phyloP scores from a whole-genome alignment of 2,113 vertebrate species.

The Epinephelus cyanopodus region DNA sequence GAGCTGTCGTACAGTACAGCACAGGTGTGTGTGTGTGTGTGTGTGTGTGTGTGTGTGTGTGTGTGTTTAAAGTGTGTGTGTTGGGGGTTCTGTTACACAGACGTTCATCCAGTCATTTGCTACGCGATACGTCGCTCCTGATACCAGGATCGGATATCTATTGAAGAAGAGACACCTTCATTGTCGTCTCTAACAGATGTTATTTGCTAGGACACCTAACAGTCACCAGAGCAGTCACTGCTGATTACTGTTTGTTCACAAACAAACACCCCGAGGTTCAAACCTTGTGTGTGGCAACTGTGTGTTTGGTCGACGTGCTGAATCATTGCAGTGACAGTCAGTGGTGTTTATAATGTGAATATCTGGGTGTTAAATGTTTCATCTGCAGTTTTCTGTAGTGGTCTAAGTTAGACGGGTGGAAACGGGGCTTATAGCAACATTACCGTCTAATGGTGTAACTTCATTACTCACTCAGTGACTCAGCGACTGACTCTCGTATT shows the following conservation, averaged over 20 bases:
- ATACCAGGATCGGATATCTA: slow-evolving; percentile 48
- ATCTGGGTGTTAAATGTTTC: too few relatives aligned
- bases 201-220: slow-evolving; percentile 37
- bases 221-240: not conserved
- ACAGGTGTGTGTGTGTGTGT: not conserved
- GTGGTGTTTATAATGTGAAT: too few relatives aligned
- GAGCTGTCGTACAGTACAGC: not conserved
- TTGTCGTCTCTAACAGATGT: slow-evolving; percentile 45
- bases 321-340: too few relatives aligned
- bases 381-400: too few relatives aligned
- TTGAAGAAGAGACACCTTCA: slow-evolving; percentile 30
- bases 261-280: too few relatives aligned
- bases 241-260: slow-evolving; percentile 14
- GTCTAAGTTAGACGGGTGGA: too few relatives aligned
- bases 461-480: too few relatives aligned
- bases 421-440: too few relatives aligned
- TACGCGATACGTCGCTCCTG: slow-evolving; percentile 51
- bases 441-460: too few relatives aligned
- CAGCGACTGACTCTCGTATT: too few relatives aligned
- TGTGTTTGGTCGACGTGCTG: too few relatives aligned
- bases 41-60: slow-evolving; percentile 30
- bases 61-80: slow-evolving; percentile 7
- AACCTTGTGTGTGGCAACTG: too few relatives aligned
- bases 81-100: slow-evolving; percentile 48
- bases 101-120: slow-evolving; percentile 28